Conservation (phyloP, 2,797 vertebrate genomes). For the Manis crassicaudata region DNA sequence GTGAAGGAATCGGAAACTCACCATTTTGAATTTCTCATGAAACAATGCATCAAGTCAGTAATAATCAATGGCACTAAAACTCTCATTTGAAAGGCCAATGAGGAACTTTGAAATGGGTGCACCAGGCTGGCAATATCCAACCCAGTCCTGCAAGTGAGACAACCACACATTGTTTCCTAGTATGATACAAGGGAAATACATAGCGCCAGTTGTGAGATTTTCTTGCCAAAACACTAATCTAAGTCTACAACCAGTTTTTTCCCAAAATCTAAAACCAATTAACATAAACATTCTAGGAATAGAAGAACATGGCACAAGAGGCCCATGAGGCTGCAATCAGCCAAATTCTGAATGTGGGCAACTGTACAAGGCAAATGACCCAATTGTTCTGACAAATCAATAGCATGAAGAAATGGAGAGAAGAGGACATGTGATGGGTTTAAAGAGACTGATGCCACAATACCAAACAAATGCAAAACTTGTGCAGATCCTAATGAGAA, state of each 20-base stretch:
- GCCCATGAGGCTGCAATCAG: not conserved
- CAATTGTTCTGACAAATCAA: not conserved
- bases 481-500: not conserved
- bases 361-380: not conserved
- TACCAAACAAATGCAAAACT: constrained; percentile 8
- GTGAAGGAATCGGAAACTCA: not conserved
- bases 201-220: not conserved
- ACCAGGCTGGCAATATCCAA: not conserved
- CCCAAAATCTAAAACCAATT: not conserved
- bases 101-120: not conserved
- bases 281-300: not conserved
- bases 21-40: not conserved
- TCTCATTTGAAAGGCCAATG: not conserved
- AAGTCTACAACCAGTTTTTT: not conserved
- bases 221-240: not conserved
- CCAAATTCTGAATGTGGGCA: not conserved
- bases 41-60: not conserved
- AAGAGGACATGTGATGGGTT: not conserved
- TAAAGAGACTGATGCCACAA: not conserved
- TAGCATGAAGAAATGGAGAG: not conserved
- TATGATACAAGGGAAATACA: not conserved
- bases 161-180: not conserved
- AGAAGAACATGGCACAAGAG: not conserved
- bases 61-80: not conserved
- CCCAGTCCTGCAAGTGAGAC: not conserved